Evolutionary conservation across 2,113 vertebrate species (phyloP).

Genomic region (Grus americana): DNA sequence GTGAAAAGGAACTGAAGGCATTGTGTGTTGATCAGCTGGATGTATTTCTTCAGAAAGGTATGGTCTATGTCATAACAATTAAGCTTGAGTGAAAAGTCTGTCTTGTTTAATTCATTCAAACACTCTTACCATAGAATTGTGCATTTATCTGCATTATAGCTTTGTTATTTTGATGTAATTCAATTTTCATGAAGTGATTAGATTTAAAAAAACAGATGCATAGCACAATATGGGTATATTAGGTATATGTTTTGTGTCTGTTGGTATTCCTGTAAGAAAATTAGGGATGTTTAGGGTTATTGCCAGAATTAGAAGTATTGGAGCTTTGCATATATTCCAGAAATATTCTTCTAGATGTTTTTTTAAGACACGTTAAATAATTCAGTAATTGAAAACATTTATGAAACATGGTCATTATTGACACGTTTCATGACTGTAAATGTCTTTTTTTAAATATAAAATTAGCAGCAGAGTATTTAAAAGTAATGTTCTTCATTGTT

Average conservation of each 20-base stretch:
- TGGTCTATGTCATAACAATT: neutral
- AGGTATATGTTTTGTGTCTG: neutral
- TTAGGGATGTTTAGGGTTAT: neutral
- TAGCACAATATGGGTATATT: neutral
- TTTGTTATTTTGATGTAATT: neutral
- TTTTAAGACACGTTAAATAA: neutral
- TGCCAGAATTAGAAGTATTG: neutral
- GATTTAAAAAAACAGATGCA: neutral
- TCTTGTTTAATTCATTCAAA: neutral
- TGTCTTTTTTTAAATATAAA: neutral
- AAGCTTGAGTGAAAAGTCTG: neutral
- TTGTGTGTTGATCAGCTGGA: constrained; percentile 98
- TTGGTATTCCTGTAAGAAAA: neutral
- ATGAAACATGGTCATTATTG: neutral
- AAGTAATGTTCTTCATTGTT: neutral
- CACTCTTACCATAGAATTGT: fast-evolving
- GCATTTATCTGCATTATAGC: neutral
- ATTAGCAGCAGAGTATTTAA: neutral
- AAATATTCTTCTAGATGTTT: neutral
- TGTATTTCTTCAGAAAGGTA: constrained; percentile 99
- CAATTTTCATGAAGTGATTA: neutral
- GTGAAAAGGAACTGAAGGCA: constrained; percentile 94
- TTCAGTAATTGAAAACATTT: neutral
- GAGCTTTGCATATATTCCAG: neutral
- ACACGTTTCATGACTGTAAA: neutral